Conservation (phyloP, 2,113 vertebrate species). For the Scartelaos histophorus region DNA sequence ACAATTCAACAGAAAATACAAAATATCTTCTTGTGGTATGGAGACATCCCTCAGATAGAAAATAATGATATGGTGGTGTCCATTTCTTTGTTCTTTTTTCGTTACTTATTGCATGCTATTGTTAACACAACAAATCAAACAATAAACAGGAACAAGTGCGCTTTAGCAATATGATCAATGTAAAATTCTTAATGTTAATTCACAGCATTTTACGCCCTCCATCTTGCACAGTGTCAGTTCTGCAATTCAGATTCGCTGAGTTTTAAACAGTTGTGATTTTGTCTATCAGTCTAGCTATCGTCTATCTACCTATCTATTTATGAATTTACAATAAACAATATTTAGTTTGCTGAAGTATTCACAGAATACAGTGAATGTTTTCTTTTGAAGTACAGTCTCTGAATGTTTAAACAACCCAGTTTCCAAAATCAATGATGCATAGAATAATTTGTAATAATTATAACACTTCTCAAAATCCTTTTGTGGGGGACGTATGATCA, state of each 20-base stretch:
- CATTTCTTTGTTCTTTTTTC: slow-evolving; percentile 45
- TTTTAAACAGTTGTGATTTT: slow-evolving; percentile 63
- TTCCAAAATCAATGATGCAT: slow-evolving; percentile 4
- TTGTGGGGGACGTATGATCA: neutral
- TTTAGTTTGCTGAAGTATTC: slow-evolving; percentile 79
- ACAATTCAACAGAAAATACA: slow-evolving; percentile 74
- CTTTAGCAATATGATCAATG: slow-evolving; percentile 64
- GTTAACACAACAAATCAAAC: slow-evolving; percentile 75
- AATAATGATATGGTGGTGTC: slow-evolving; percentile 64
- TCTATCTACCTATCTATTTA: slow-evolving; percentile 39
- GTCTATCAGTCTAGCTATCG: slow-evolving; percentile 32
- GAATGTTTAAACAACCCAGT: slow-evolving; percentile 46
- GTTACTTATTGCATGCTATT: slow-evolving; percentile 81
- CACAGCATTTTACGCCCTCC: slow-evolving; percentile 75
- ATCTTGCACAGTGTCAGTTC: slow-evolving; percentile 92
- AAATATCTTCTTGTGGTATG: slow-evolving; percentile 58
- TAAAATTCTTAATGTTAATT: slow-evolving; percentile 64
- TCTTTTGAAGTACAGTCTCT: slow-evolving; percentile 62
- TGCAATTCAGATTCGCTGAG: slow-evolving; percentile 81
- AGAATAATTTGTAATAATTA: slow-evolving; percentile 1
- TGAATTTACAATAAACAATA: slow-evolving; percentile 71
- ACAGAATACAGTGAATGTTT: slow-evolving; percentile 81
- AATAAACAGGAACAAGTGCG: slow-evolving; percentile 67
- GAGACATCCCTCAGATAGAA: slow-evolving; percentile 69
- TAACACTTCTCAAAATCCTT: neutral